These are phyloP conservation scores for Lasaia peninsularis DNA, from an alignment of 1,140 invertebrate species.

Conservation along the genomic window DNA sequence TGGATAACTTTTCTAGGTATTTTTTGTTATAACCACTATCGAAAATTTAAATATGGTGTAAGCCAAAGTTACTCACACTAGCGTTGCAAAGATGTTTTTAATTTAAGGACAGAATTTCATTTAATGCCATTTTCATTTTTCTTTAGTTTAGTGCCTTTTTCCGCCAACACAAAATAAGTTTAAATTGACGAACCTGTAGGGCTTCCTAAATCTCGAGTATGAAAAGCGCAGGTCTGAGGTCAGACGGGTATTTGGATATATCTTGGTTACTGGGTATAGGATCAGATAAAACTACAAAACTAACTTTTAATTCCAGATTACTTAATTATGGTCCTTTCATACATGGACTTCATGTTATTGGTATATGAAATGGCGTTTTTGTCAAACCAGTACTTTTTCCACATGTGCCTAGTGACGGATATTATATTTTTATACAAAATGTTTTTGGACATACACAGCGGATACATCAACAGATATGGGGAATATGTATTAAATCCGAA, in stretches of 20 bases:
- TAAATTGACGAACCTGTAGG: too few species aligned
- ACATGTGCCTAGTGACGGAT: conserved; percentile 51
- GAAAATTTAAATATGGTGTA: too few species aligned
- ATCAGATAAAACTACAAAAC: not conserved
- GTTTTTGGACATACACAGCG: conserved; percentile 58
- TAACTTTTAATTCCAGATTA: conserved; percentile 48
- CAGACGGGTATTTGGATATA: not conserved
- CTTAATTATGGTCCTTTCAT: conserved; percentile 46
- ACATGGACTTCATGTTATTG: conserved; percentile 57
- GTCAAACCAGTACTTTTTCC: conserved; percentile 49
- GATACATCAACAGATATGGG: conserved; percentile 67
- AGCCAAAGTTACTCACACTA: too few species aligned
- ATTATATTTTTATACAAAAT: conserved; percentile 53
- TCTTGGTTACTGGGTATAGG: not conserved
- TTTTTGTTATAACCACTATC: too few species aligned
- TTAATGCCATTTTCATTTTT: too few species aligned
- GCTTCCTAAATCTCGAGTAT: too few species aligned
- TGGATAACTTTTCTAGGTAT: conserved; percentile 58
- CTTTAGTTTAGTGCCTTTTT: too few species aligned
- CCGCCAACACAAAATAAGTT: too few species aligned
- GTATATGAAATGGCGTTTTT: conserved; percentile 66
- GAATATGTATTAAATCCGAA: conserved; percentile 58
- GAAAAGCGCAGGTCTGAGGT: too few species aligned
- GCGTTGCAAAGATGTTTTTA: too few species aligned
- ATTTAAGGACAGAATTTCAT: too few species aligned